Evolutionary conservation across 2,797 vertebrate species (phyloP), one percentile per base, ranked within the genome.

Genomic region (Falco naumanni): DNA sequence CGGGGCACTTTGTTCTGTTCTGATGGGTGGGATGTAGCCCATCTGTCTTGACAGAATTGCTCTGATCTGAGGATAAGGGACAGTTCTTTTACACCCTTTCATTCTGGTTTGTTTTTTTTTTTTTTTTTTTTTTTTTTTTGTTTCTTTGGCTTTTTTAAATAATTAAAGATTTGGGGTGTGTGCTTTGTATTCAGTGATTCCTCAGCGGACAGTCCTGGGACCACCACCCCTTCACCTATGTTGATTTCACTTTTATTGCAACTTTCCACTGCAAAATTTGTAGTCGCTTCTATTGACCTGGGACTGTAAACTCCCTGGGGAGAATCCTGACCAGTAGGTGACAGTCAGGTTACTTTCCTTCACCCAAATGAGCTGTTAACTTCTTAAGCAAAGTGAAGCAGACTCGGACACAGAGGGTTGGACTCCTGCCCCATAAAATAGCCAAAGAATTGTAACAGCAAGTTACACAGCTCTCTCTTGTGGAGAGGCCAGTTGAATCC

Each of bases 321-420:
- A 85, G 53, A 89, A 81, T 57, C 34, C 53, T 82, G 74, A 64
- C 43, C 60, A 39, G 66, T 77, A 85, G 64, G 25, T 63, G 90
- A 93, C 81, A 91, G 25, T 84, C 63, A 91, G 33, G 45, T 94
- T 84, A 33, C 56, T 66, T 87, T 87, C n/a, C 56, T 85, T 94
- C 60, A 57, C 6, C 12, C 25, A 72, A 72, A 10, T 0, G 3
- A 22, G 31, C n/a, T 79, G 76, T 89, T 51, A 70, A 83, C 76
- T 86, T 91, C 81, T 83, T 29, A 83, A 57, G 53, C 48, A 45
- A 86, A 85, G 61, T 85, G 64, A 93, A 80, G 45, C 31, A 79
- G 59, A 33, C 31, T 90, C 48, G 50, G 33, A 4, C 60, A 60
- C 60, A 56, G 71, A 65, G 45, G 39, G 39, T 39, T 39, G 41